These are phyloP conservation scores for Felis chaus DNA, from an alignment of 2,113 vertebrate genomes.

Conservation along the genomic window DNA sequence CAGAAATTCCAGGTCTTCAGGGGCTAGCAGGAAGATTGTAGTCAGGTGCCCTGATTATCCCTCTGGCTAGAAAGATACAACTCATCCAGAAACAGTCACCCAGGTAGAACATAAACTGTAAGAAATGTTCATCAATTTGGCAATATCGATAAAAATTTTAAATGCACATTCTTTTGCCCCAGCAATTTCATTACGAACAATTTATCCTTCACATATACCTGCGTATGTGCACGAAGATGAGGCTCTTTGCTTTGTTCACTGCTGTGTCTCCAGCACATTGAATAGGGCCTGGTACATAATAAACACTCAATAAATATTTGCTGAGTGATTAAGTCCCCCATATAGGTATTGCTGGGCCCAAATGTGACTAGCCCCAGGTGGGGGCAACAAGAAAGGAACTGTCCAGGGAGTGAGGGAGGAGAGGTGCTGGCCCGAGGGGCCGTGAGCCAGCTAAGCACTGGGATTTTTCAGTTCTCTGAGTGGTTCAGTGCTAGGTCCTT, in stretches of 20 bases:
- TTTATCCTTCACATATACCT: background rate
- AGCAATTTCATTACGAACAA: conserved; percentile 9
- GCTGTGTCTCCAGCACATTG: background rate
- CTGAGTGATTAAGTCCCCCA: background rate
- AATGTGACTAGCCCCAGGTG: background rate
- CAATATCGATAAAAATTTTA: background rate
- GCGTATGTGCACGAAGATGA: background rate
- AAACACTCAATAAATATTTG: background rate
- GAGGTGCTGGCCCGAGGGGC: background rate
- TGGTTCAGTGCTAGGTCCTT: background rate
- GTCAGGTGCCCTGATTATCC: background rate
- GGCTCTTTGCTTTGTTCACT: background rate
- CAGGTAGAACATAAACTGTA: background rate
- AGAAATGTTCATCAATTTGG: background rate
- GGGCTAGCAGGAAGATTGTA: background rate
- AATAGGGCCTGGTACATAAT: background rate
- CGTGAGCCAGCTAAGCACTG: background rate
- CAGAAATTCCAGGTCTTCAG: background rate
- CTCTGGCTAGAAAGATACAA: background rate
- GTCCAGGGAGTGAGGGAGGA: background rate
- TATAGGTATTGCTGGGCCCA: background rate
- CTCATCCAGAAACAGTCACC: background rate
- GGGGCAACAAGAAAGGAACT: background rate
- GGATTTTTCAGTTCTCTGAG: background rate
- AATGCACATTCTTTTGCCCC: background rate